Conservation (phyloP, 2,888 invertebrate genomes). For the Leistus spinibarbis region DNA sequence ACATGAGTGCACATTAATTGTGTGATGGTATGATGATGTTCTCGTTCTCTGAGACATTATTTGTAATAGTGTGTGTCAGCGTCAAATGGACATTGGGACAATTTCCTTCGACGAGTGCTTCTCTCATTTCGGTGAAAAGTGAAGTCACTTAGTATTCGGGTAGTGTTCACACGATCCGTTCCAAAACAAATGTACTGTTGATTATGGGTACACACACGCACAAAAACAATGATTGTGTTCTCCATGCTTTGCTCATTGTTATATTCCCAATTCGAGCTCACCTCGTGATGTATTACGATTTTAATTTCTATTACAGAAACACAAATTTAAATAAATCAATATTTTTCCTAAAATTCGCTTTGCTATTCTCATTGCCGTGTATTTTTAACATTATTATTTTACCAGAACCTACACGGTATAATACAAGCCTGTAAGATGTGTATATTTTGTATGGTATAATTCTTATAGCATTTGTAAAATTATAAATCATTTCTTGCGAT, state of each 20-base stretch:
- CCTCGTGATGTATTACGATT: too few species aligned
- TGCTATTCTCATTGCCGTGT: too few species aligned
- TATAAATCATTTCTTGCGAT: too few species aligned
- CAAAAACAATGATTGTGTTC: not conserved
- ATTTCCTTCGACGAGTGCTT: not conserved
- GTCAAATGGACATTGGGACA: not conserved
- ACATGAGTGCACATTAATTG: constrained; percentile 8
- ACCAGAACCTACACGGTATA: too few species aligned
- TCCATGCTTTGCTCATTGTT: not conserved
- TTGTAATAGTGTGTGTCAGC: not conserved
- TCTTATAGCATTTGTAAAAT: too few species aligned
- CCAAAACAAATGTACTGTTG: not conserved
- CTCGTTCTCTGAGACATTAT: not conserved
- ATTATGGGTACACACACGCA: not conserved
- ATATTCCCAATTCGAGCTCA: too few species aligned
- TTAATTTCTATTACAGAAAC: too few species aligned
- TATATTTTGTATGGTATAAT: too few species aligned
- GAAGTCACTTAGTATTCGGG: not conserved
- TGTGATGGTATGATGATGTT: not conserved
- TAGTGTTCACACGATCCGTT: not conserved
- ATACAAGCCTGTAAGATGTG: too few species aligned
- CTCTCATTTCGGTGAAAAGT: not conserved
- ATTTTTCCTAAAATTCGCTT: too few species aligned
- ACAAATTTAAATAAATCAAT: too few species aligned
- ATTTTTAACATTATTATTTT: too few species aligned